These are phyloP conservation scores for Tamias sibiricus DNA, from an alignment of 2,113 vertebrate genomes.

Conservation along the genomic window DNA sequence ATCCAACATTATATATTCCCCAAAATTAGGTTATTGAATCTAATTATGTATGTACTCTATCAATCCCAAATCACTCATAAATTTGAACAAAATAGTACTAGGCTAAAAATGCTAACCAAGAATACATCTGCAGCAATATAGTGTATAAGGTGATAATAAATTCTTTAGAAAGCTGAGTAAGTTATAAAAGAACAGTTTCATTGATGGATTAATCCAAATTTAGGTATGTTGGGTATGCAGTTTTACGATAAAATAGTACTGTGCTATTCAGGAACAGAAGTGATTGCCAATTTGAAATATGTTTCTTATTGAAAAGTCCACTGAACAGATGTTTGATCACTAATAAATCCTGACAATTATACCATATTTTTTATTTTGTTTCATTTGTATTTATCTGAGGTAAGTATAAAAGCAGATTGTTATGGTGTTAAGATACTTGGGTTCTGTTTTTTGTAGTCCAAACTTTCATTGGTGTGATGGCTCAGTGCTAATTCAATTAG, in stretches of 20 bases:
- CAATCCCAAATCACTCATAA: constrained; percentile 22
- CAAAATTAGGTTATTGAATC: constrained; percentile 49
- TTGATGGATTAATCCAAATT: constrained; percentile 60
- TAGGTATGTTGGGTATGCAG: constrained; percentile 57
- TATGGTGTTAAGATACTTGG: background rate
- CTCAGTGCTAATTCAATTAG: background rate
- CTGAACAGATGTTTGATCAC: constrained; percentile 50
- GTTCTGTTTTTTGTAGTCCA: background rate
- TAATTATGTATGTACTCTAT: background rate
- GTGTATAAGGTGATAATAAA: background rate
- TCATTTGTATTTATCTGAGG: background rate
- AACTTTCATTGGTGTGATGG: background rate
- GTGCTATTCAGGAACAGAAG: constrained; percentile 59
- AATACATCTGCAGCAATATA: constrained; percentile 47
- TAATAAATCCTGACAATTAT: constrained; percentile 24
- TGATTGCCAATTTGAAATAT: constrained; percentile 68
- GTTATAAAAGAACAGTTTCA: constrained; percentile 37
- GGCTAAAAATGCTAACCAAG: constrained; percentile 19
- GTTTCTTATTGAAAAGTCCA: constrained; percentile 45
- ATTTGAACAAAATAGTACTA: constrained; percentile 44
- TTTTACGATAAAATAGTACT: constrained; percentile 50
- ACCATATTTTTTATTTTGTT: background rate
- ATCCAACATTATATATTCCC: background rate
- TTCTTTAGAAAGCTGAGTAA: constrained; percentile 49
- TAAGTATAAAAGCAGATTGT: background rate